Evolutionary conservation across 2,888 invertebrate genomes (phyloP), one percentile per base, ranked within the genome.

Genomic region (Melinaea menophilus): DNA sequence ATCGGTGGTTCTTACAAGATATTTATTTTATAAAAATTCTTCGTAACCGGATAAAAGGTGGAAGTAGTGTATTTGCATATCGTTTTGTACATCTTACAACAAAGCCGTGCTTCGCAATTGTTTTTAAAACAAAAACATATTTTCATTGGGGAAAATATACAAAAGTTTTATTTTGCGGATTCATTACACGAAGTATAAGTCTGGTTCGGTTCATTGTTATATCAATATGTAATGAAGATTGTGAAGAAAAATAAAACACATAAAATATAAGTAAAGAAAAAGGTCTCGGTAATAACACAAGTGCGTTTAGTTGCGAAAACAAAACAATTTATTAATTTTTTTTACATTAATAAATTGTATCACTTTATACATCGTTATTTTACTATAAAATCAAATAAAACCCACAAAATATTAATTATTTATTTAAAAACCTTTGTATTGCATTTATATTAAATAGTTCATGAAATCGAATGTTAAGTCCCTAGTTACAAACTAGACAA

Each of bases 21-120:
- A 55, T 47, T 47, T 54, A 22, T 31, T 11, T 33, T 58, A 61
- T 61, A 58, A 54, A 58, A 64, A 64, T 61, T 61, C 61, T 64
- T 58, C 59, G 55, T 63, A 63, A 63, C 61, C 66, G 59, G 59
- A 66, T 66, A 63, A 60, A 65, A 62, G 56, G 56, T 61, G 61
- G 56, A 58, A 59, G 66, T 65, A 34, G 61, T 56, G 48, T 62
- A 67, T 68, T 70, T 65, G 65, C 66, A 70, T 67, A 70, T 68
- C 66, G 64, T 64, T 66, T 64, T 62, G 45, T 65, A 62, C 61
- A 66, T 62, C 65, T 66, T 62, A 66, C 62, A 61, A 67, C 65
- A 66, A 64, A 62, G 69, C 61, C 58, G 34, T 61, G 61, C 41
- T 65, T 62, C 57, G 46, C 65, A 58, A 65, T 65, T 65, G 65